These are phyloP conservation scores for Rhynchonema sp. DNA, from an alignment of 2,888 invertebrate genomes.

Conservation along the genomic window DNA sequence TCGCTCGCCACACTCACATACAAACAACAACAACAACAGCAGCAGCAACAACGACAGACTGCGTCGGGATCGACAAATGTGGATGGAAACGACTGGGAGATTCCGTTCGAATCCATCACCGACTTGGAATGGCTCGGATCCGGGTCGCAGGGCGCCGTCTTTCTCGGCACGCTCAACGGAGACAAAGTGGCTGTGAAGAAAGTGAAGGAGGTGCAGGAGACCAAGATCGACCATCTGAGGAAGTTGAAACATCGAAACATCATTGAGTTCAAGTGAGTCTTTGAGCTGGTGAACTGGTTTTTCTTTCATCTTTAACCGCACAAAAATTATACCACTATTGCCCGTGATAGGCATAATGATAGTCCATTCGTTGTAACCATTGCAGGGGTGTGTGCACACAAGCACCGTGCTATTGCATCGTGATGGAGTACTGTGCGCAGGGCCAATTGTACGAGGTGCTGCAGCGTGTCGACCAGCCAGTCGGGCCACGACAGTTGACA, in stretches of 20 bases:
- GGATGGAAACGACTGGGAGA: slow-evolving; percentile 65
- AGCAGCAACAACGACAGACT: background rate
- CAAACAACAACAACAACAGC: background rate
- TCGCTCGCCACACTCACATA: no score
- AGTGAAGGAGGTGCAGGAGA: slow-evolving; percentile 71
- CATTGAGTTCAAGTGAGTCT: slow-evolving; percentile 49
- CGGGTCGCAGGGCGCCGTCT: slow-evolving; percentile 82
- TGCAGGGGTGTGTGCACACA: slow-evolving; percentile 73
- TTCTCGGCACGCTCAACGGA: slow-evolving; percentile 49
- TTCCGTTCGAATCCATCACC: slow-evolving; percentile 69
- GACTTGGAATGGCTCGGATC: slow-evolving; percentile 76
- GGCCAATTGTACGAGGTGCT: slow-evolving; percentile 81
- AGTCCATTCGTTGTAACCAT: slow-evolving; percentile 7
- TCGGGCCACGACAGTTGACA: slow-evolving; percentile 30
- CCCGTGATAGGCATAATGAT: background rate
- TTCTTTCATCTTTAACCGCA: no score
- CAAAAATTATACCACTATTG: no score
- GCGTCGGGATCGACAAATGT: slow-evolving; percentile 51
- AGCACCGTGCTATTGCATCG: slow-evolving; percentile 72
- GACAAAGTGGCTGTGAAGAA: slow-evolving; percentile 89
- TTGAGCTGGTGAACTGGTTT: no score
- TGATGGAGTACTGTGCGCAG: slow-evolving; percentile 95
- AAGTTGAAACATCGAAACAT: slow-evolving; percentile 89
- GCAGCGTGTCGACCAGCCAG: slow-evolving; percentile 42
- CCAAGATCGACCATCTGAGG: slow-evolving; percentile 69